phyloP scores from a whole-genome alignment of 2,113 vertebrate genomes.

The Talpa occidentalis region DNA sequence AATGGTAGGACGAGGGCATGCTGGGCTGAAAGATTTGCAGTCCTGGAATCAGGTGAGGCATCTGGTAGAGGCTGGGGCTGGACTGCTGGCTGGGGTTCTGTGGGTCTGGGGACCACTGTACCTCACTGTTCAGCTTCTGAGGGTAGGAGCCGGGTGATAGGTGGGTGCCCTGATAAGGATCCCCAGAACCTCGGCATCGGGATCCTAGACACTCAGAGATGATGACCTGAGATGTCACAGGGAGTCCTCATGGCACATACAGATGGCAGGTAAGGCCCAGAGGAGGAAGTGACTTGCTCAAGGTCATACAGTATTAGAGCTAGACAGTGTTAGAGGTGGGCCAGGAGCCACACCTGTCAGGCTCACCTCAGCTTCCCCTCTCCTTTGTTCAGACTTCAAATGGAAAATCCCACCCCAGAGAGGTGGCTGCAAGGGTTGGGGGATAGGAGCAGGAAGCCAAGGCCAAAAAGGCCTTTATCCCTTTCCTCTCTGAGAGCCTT shows the following conservation, averaged over 20 bases:
- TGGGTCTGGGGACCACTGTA: neutral
- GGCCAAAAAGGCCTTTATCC: neutral
- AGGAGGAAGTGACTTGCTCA: conserved; percentile 28
- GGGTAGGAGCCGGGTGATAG: neutral
- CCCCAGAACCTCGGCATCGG: neutral
- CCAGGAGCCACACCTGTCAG: conserved; percentile 29
- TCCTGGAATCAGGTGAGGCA: neutral
- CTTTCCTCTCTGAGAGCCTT: conserved; percentile 2
- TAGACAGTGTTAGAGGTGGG: neutral
- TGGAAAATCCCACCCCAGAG: conserved; percentile 34
- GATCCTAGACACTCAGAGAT: neutral
- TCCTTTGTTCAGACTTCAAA: conserved; percentile 59
- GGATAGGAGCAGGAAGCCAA: neutral
- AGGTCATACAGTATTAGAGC: neutral
- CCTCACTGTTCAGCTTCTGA: neutral
- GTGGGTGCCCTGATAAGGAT: neutral
- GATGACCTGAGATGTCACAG: neutral
- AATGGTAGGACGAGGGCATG: neutral
- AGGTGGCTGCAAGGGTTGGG: neutral
- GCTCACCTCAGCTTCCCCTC: neutral
- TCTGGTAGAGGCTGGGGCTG: neutral
- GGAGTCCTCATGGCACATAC: neutral
- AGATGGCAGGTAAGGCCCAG: neutral
- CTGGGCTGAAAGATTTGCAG: neutral
- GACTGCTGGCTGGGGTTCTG: neutral